Evolutionary conservation across 2,797 vertebrate genomes (phyloP), one percentile per base, ranked within the genome.

Genomic region (Numenius phaeopus): DNA sequence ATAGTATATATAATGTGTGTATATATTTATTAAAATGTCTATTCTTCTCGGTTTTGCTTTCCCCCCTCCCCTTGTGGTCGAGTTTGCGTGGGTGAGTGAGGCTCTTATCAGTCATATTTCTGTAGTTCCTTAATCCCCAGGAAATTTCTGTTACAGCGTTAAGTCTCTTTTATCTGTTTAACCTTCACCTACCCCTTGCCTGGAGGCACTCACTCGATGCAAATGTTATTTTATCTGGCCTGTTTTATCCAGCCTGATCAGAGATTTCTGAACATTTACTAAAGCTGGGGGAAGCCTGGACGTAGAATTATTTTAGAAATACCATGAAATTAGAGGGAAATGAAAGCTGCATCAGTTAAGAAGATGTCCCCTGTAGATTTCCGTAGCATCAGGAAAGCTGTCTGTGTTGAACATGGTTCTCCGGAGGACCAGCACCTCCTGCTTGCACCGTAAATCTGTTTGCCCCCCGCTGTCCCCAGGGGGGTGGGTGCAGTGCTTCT

Each of bases 81-180:
- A 55, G 46, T 32, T 70, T 32, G 11, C 0, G 0, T 52, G 61
- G 13, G 50, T 26, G 52, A 4, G 20, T 61, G 13, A 72, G 40
- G 30, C 23, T 70, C 18, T 77, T 73, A 50, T 26, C 67, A 57
- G 22, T 30, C 15, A 10, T 66, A 21, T 86, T 70, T 80, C 39
- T 62, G 44, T 29, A 69, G 40, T 24, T 49, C 10, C 50, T 73
- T 49, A 70, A 58, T 72, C 17, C 26, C 34, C 59, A 69, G 59
- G 11, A 72, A 57, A 83, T 70, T 81, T 62, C 34, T 82, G 17
- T 26, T 62, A 10, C 22, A 27, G 65, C 0, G 8, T 5, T 5
- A 13, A 54, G 44, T 34, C 32, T 55, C 44, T 47, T 34, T 66
- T 59, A n/a, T 65, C 79, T 75, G 29, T 44, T 67, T 44, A 76